Base-by-base conservation (phyloP, 2,888 invertebrate genomes). In the Drosophila pseudotakahashii region DNA sequence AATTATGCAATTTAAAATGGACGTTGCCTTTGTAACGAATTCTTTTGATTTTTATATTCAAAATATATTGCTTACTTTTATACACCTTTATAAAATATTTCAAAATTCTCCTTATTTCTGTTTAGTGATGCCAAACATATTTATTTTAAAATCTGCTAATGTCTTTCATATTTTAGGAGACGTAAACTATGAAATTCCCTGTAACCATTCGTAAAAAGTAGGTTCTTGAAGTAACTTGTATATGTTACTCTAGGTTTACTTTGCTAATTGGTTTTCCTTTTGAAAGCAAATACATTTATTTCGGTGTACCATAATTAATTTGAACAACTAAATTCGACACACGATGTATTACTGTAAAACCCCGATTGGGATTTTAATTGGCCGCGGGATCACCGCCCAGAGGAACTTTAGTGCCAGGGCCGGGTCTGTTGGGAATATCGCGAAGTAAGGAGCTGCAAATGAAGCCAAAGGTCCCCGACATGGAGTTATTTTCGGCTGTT, bases 241-340 rank as follows among this genome's bases (percentile, higher is more conserved):
- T 2, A 19, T 19, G 19, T 19, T n/a, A n/a, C n/a, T n/a, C 19
- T 19, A 19, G 19, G 19, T 19, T 19, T 19, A 19, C 2, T 19
- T 19, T n/a, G n/a, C n/a, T n/a, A n/a, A n/a, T n/a, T 19, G 19
- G 19, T 19, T 19, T 19, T 2, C 26, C 26, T 26, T 26, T 30
- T 10, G 13, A 44, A 44, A 23, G 7, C 0, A 1, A 2, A 2
- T 6, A 7, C 7, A 44, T 42, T 13, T 44, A 1, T 23, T 16
- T 10, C 7, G 5, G 55, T 59, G 58, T 61, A 59, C 51, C 71
- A 79, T 86, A 86, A 89, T 89, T 89, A 89, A 86, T 88, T 84
- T 61, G 76, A 83, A 73, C 75, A 73, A 72, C 73, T 39, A 53
- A 76, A 79, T 75, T 79, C 67, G 68, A 53, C 47, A n/a, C 45